Base-by-base conservation (phyloP, 2,113 vertebrate species). In the Odontophorus gujanensis region DNA sequence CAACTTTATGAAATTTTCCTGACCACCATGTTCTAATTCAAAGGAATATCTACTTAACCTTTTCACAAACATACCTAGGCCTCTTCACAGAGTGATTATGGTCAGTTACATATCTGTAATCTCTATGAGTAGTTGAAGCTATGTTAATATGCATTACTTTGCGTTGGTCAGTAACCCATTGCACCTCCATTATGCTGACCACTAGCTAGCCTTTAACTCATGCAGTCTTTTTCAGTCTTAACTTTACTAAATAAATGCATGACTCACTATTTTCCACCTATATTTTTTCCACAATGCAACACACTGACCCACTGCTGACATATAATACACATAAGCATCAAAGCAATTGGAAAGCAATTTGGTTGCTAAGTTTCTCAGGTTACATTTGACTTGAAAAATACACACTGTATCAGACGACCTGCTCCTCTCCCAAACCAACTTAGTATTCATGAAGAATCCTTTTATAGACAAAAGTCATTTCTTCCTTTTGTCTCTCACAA, bases 281-380 rank as follows among this genome's bases (percentile, higher is more conserved):
- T 20, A 71, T 79, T 82, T 76, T 81, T 45, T 30, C 20, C 5
- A 42, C 38, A 74, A 22, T 34, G 87, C 11, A 74, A 50, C 57
- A 80, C 34, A 73, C 36, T 45, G 78, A 71, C 72, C 72, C 65
- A 69, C 12, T 1, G 1, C 8, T 63, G 34, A 38, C 55, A 81
- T 89, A 74, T 48, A 89, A 34, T 42, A 77, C 7, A 13, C 68
- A 48, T 4, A 24, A 91, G 16, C 40, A 82, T 34, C 45, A 72
- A 77, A 85, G 42, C 26, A 94, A 78, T 24, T 50, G 42, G 71
- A 87, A 92, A 89, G 32, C 42, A 80, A 86, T 85, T 80, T 82
- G 25, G 13, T 77, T 58, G 40, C 47, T 71, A 85, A 17, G 19
- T 68, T 94, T 88, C 82, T 76, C 47, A 91, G 71, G 68, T 76